A percentile compares a stretch with the other conserved stretches of the same genome.
phyloP scores from a whole-genome alignment of 2,113 vertebrate genomes.

The Odocoileus virginianus region DNA sequence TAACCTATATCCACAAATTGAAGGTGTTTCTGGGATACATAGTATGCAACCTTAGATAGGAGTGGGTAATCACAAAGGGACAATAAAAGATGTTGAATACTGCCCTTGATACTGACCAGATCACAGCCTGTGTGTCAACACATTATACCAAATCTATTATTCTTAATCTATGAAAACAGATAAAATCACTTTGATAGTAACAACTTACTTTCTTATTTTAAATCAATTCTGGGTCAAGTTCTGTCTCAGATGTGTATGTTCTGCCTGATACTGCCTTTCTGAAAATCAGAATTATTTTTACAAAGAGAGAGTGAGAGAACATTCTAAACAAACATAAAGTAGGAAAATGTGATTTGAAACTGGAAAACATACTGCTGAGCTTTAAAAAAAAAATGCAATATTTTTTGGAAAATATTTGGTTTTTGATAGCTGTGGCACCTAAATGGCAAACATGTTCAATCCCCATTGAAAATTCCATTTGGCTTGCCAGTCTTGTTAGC shows the following conservation, averaged over 20 bases:
- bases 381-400: neutral
- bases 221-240: neutral
- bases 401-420: neutral
- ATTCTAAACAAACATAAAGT: neutral
- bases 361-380: neutral
- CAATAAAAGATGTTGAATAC: neutral
- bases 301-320: neutral
- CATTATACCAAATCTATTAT: neutral
- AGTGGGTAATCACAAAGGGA: neutral
- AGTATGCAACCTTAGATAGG: neutral
- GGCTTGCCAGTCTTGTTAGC: neutral
- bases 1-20: neutral
- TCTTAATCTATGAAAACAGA: neutral
- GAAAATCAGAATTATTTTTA: neutral
- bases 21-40: neutral
- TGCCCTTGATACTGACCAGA: neutral
- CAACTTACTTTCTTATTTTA: neutral
- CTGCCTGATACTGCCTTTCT: neutral
- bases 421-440: neutral
- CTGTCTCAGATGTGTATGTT: neutral
- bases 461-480: neutral
- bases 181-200: neutral
- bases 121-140: neutral
- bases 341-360: neutral
- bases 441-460: neutral